Conservation (phyloP, 2,797 vertebrate genomes). For the Oreochromis mossambicus region DNA sequence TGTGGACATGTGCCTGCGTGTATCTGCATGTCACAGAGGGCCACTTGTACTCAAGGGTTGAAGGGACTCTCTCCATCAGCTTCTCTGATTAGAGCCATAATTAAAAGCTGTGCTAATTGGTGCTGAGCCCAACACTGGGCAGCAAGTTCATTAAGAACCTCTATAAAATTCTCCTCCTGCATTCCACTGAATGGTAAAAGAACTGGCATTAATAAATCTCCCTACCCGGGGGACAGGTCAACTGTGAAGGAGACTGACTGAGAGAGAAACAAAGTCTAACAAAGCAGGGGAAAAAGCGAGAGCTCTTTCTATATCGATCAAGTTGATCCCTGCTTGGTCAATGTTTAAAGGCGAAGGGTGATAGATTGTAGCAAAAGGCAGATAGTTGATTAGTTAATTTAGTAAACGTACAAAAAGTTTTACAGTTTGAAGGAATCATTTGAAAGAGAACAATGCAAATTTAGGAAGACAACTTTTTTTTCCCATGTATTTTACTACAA, state of each 20-base stretch:
- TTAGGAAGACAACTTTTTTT: background rate
- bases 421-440: background rate
- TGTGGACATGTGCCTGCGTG: background rate
- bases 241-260: slow-evolving; percentile 66
- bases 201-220: slow-evolving; percentile 81
- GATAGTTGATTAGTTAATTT: slow-evolving; percentile 8
- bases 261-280: slow-evolving; percentile 47
- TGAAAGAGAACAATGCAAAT: background rate
- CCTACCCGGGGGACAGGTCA: slow-evolving; percentile 76
- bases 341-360: slow-evolving; percentile 32
- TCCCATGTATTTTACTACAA: background rate
- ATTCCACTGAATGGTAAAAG: slow-evolving; percentile 65
- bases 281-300: slow-evolving; percentile 5
- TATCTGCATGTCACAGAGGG: slow-evolving; percentile 24
- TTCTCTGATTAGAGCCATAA: slow-evolving; percentile 77
- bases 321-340: slow-evolving; percentile 31
- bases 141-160: slow-evolving; percentile 83
- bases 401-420: slow-evolving; percentile 5
- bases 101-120: slow-evolving; percentile 93
- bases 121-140: slow-evolving; percentile 82
- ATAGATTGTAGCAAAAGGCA: slow-evolving; percentile 34
- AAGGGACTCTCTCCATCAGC: slow-evolving; percentile 31
- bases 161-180: slow-evolving; percentile 57
- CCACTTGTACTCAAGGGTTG: slow-evolving; percentile 1
- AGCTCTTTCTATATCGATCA: slow-evolving; percentile 48